Base-by-base conservation (phyloP, 2,888 invertebrate genomes). In the Cerastis leucographa region DNA sequence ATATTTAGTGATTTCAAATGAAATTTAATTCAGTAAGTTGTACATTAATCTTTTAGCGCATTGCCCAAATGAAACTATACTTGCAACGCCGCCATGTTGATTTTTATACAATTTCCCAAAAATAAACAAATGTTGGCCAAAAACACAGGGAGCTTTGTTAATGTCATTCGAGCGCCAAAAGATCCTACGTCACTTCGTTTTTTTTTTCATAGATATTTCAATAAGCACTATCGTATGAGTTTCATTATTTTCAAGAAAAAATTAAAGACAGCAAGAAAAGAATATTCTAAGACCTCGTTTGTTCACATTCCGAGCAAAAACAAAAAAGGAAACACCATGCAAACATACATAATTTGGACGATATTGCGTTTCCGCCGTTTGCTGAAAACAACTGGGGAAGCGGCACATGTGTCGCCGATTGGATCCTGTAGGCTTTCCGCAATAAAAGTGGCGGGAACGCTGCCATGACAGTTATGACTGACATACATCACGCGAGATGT, bases 271-370 rank as follows among this genome's bases (percentile, higher is more conserved):
- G 14, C 51, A 42, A 42, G 11, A 35, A 73, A 40, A 29, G 2
- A 0, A 42, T 35, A 67, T 61, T 61, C 29, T 49, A 25, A 62
- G 35, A 49, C 67, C 11, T 56, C 19, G 35, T 56, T 78, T 56
- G 25, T 71, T 59, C 46, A 46, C 29, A 12, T 69, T 29, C 25
- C 44, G 4, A n/a, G 11, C 64, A 76, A 64, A 83, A 62, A 51
- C 25, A 73, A 72, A 81, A 56, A 81, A 61, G 62, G 40, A 67
- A 70, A 72, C 72, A 54, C 70, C 74, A 59, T 69, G 76, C 59
- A 78, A 78, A 82, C 74, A 78, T 74, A 73, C 62, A 80, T 85
- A 88, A 81, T 88, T 87, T 79, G 44, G 40, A n/a, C 56, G 81
- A 83, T 87, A 87, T 87, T 87, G 79, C 83, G 66, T 70, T 78